Conservation (phyloP, 37 sponge, comb jelly and placozoan species). For the Ephydatia muelleri region DNA sequence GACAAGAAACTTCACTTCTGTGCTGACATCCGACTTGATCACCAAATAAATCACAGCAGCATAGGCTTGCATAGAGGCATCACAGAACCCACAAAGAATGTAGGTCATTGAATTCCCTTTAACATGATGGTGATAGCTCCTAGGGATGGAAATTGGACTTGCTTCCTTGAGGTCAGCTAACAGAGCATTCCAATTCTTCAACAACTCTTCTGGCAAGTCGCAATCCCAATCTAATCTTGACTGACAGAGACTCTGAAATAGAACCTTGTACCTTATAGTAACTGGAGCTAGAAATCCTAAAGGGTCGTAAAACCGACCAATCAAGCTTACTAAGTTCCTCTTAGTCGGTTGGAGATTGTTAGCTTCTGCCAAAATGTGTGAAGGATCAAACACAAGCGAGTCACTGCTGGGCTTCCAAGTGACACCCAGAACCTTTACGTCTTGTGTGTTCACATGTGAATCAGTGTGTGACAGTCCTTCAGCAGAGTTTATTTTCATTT, state of each 20-base stretch:
- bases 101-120: constrained; percentile 1
- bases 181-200: constrained; percentile 10
- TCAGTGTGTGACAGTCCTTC: constrained; percentile 2
- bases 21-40: constrained; percentile 15
- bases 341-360: constrained; percentile 26
- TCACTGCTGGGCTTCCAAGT: constrained; percentile 10
- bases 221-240: constrained; percentile 22
- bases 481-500: constrained; percentile 6
- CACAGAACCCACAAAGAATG: constrained; percentile 34
- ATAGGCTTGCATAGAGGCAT: constrained; percentile 28
- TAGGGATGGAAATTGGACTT: constrained; percentile 7
- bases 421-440: constrained; percentile 21
- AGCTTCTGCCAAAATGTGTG: not conserved
- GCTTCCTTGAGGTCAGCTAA: constrained; percentile 9
- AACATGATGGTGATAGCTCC: constrained; percentile 7
- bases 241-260: constrained; percentile 32
- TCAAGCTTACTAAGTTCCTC: constrained; percentile 29
- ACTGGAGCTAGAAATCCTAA: constrained; percentile 35
- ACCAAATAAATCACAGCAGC: constrained; percentile 29
- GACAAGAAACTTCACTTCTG: constrained; percentile 17
- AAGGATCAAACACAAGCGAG: constrained; percentile 20
- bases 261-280: constrained; percentile 33
- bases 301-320: constrained; percentile 41
- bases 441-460: not conserved
- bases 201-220: not conserved